phyloP scores from a whole-genome alignment of 2,888 invertebrate genomes.

The Chesias legatella region DNA sequence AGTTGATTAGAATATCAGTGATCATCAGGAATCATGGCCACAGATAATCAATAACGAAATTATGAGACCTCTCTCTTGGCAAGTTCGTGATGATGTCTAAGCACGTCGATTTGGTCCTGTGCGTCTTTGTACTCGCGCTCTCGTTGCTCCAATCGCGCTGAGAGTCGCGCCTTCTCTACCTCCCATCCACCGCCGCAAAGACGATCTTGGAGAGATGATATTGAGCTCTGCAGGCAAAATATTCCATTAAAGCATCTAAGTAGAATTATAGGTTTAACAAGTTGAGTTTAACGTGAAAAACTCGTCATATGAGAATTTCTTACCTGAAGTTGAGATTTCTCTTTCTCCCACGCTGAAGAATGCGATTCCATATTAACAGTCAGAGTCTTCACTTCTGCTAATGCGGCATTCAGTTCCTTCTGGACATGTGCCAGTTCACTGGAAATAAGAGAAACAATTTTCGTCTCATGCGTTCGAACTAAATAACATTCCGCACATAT shows the following conservation, averaged over 20 bases:
- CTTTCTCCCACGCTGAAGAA: conserved; percentile 86
- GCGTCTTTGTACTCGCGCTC: conserved; percentile 86
- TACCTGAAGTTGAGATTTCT: conserved; percentile 86
- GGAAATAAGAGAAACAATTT: conserved; percentile 31
- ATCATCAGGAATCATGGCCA: too few relatives aligned
- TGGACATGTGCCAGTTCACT: conserved; percentile 83
- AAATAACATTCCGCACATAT: too few relatives aligned
- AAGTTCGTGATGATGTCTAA: conserved; percentile 87
- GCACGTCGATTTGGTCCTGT: conserved; percentile 87
- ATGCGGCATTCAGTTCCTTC: conserved; percentile 81
- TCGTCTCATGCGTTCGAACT: too few relatives aligned
- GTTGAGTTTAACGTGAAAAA: too few relatives aligned
- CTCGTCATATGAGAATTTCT: background rate
- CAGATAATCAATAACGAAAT: background rate
- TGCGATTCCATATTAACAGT: conserved; percentile 83
- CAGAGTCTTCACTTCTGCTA: conserved; percentile 83
- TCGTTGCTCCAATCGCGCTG: conserved; percentile 86
- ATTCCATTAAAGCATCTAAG: too few relatives aligned
- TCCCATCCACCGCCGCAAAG: conserved; percentile 79
- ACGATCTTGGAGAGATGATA: conserved; percentile 71
- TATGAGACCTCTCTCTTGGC: conserved; percentile 73
- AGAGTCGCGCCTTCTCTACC: conserved; percentile 85
- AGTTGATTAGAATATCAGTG: too few relatives aligned
- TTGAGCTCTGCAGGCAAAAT: conserved; percentile 53
- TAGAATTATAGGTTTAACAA: too few relatives aligned